Base-by-base conservation (phyloP, 1,140 invertebrate genomes). In the Ceratitis capitata region DNA sequence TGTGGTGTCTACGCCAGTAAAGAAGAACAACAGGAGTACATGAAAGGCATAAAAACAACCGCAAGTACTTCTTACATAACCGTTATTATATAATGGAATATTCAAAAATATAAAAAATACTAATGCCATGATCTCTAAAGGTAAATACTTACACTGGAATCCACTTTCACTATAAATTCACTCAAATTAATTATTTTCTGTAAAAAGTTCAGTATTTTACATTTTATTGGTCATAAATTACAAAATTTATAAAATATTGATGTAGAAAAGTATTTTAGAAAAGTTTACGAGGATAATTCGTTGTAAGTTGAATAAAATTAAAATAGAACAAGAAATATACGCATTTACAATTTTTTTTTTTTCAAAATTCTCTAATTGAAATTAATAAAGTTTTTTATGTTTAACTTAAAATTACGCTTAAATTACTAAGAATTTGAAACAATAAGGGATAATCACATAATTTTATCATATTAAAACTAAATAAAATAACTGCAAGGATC, bases 221-320 rank as follows among this genome's bases (percentile, higher is more conserved):
- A 45, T 45, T 74, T 53, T 53, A 83, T 83, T 83, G 82, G 23
- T 51, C 53, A 47, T 53, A 83, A 83, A 83, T 53, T 42, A 83
- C 12, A 12, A 23, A 83, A 35, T 45, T 42, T 83, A 45, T 83
- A 39, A 19, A 82, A 19, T 51, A 39, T 45, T 49, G 39, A 19
- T 35, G 23, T 19, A 83, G 42, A 83, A 29, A 83, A 53, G 12
- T 51, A n/a, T n/a, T n/a, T n/a, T n/a, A 39, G 49, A 49, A 82
- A 83, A n/a, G 53, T 56, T 19, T 56, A 56, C 23, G 51, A n/a
- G 12, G 12, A 12, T 23, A 83, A 53, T 58, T 78, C 69, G 69
- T 78, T 78, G 42, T 78, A 26, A 78, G 39, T 26, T 1, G 19
- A 78, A 78, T 4, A 23, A 78, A 45, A 45, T 23, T 35, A 78